Evolutionary conservation across 2,888 invertebrate species (phyloP).

Genomic region (Tetropium fuscum): DNA sequence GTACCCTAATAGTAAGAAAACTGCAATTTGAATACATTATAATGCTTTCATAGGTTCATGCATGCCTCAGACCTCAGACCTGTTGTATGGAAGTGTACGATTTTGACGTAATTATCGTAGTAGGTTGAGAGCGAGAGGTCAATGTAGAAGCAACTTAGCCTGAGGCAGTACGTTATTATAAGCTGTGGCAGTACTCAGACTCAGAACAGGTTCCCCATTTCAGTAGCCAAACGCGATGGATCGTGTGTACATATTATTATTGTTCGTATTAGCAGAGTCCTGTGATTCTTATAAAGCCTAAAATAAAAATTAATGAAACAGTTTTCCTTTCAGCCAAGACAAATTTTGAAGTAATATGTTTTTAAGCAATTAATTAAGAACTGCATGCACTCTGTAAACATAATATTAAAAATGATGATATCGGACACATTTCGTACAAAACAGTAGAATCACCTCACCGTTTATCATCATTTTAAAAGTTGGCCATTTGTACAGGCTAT

Average conservation of each 20-base stretch:
- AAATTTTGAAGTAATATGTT: too few relatives aligned
- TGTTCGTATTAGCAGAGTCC: slow-evolving; percentile 1
- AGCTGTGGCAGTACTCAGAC: background rate
- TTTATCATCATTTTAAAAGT: too few relatives aligned
- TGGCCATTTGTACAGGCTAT: too few relatives aligned
- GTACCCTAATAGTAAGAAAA: slow-evolving; percentile 16
- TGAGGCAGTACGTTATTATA: too few relatives aligned
- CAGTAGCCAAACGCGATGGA: slow-evolving; percentile 23
- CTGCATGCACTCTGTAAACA: too few relatives aligned
- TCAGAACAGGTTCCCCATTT: slow-evolving; percentile 25
- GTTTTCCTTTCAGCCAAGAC: too few relatives aligned
- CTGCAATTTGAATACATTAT: slow-evolving; percentile 24
- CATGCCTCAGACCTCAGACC: slow-evolving; percentile 31
- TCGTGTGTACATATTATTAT: slow-evolving; percentile 22
- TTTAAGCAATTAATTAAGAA: too few relatives aligned
- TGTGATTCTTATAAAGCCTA: background rate
- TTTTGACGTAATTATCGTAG: slow-evolving; percentile 52
- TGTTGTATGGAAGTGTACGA: slow-evolving; percentile 47
- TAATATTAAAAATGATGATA: too few relatives aligned
- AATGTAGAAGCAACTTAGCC: slow-evolving; percentile 47
- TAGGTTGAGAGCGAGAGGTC: slow-evolving; percentile 50
- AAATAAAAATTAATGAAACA: too few relatives aligned
- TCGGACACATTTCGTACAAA: too few relatives aligned
- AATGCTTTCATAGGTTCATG: slow-evolving; percentile 23
- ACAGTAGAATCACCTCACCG: too few relatives aligned